Evolutionary conservation across 2,113 vertebrate species (phyloP).

Genomic region (Tachysurus fulvidraco): DNA sequence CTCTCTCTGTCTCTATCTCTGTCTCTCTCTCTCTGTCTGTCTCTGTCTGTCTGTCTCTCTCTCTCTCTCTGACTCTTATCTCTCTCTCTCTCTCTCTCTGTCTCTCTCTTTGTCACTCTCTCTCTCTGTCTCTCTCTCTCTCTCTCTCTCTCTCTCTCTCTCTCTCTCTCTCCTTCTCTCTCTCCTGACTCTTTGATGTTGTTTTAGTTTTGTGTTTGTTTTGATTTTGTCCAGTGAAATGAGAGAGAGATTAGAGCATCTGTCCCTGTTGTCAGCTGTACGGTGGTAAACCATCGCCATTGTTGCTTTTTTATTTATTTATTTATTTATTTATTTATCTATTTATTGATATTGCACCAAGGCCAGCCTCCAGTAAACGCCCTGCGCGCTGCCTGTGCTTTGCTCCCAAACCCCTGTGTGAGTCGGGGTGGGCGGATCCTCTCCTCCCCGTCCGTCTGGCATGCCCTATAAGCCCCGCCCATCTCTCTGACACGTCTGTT

Average conservation of each 20-base stretch:
- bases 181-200: no score
- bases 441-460: slow-evolving; percentile 18
- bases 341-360: slow-evolving; percentile 69
- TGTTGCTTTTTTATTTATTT: not conserved
- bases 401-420: slow-evolving; percentile 19
- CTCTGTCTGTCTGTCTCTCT: not conserved
- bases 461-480: slow-evolving; percentile 47
- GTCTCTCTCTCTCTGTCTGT: no score
- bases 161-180: not conserved
- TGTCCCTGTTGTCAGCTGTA: not conserved
- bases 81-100: not conserved
- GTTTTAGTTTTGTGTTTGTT: not conserved
- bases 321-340: slow-evolving; percentile 75
- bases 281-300: not conserved
- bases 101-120: slow-evolving; percentile 23
- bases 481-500: slow-evolving; percentile 62
- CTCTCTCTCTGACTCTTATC: not conserved
- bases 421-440: slow-evolving; percentile 20
- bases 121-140: not conserved
- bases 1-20: no score
- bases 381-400: slow-evolving; percentile 56
- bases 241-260: not conserved
- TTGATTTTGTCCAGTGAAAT: not conserved
- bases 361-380: slow-evolving; percentile 82
- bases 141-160: slow-evolving; percentile 10